A percentile compares a stretch with the other conserved stretches of the same genome.
Conservation (phyloP, 2,888 invertebrate genomes). For the Sesia apiformis region DNA sequence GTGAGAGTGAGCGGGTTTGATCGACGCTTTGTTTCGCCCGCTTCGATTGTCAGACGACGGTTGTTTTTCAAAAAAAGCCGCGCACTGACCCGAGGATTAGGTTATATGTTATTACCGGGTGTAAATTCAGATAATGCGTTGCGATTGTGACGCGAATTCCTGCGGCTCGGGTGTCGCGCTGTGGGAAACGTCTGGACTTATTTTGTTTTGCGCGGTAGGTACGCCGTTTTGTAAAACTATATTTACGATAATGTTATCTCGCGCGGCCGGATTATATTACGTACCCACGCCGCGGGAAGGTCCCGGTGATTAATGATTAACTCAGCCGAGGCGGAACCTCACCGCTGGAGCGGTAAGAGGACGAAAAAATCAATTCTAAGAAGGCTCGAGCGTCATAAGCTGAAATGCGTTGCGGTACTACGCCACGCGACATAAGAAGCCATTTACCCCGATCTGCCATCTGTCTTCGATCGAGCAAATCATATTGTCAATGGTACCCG, state of each 20-base stretch:
- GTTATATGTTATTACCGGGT: conserved; percentile 44
- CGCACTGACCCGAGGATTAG: conserved; percentile 40
- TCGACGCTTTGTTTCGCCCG: conserved; percentile 67
- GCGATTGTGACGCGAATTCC: conserved; percentile 55
- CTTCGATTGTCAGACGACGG: conserved; percentile 43
- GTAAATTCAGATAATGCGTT: conserved; percentile 63
- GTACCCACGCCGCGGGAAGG: conserved; percentile 27
- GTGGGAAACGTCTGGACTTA: conserved; percentile 32
- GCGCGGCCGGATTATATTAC: conserved; percentile 56
- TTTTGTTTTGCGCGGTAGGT: conserved; percentile 53
- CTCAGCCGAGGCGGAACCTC: conserved; percentile 34
- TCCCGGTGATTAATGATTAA: conserved; percentile 50
- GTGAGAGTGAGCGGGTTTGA: conserved; percentile 72
- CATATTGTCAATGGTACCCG: conserved; percentile 38
- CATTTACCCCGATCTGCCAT: conserved; percentile 31
- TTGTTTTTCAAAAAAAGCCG: conserved; percentile 45
- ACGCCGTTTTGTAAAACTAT: conserved; percentile 62
- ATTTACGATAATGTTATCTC: conserved; percentile 67
- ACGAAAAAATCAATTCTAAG: conserved; percentile 39
- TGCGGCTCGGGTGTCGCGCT: conserved; percentile 47
- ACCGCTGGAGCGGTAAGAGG: conserved; percentile 16
- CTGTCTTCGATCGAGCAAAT: conserved; percentile 36
- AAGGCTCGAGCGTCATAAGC: conserved; percentile 14
- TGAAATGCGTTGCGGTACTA: conserved; percentile 13
- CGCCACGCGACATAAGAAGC: conserved; percentile 39